Conservation (phyloP, 2,797 vertebrate genomes). For the Trichosurus vulpecula region DNA sequence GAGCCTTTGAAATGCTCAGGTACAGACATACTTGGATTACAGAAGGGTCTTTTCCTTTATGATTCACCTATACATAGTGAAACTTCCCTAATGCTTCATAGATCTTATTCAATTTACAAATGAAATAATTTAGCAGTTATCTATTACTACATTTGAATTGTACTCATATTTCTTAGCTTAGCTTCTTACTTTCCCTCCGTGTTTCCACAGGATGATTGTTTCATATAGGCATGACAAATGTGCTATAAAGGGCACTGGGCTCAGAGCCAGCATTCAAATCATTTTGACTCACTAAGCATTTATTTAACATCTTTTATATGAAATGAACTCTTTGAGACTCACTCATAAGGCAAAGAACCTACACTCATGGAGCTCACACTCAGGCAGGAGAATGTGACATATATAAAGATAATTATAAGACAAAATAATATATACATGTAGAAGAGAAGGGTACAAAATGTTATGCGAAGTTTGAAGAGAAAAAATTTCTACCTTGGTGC, state of each 20-base stretch:
- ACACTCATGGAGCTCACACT: not conserved
- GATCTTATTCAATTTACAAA: not conserved
- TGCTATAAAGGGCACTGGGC: not conserved
- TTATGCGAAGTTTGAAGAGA: not conserved
- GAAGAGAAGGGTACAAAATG: conserved; percentile 13
- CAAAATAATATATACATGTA: not conserved
- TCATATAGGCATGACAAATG: not conserved
- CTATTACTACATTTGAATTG: not conserved
- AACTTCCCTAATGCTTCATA: not conserved
- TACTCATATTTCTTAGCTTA: not conserved
- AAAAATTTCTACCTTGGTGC: not conserved
- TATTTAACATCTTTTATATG: not conserved
- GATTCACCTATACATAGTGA: not conserved
- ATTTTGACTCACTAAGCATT: not conserved
- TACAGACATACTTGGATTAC: not conserved
- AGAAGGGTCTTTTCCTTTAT: not conserved
- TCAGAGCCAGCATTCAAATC: not conserved
- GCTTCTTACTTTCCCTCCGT: not conserved
- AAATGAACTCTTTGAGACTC: not conserved
- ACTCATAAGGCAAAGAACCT: not conserved
- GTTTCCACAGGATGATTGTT: not conserved
- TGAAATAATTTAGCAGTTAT: not conserved
- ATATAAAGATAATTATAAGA: not conserved
- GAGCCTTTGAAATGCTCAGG: not conserved
- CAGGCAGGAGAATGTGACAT: not conserved